phyloP scores from a whole-genome alignment of 2,797 vertebrate genomes.

The Nyctalus aviator region DNA sequence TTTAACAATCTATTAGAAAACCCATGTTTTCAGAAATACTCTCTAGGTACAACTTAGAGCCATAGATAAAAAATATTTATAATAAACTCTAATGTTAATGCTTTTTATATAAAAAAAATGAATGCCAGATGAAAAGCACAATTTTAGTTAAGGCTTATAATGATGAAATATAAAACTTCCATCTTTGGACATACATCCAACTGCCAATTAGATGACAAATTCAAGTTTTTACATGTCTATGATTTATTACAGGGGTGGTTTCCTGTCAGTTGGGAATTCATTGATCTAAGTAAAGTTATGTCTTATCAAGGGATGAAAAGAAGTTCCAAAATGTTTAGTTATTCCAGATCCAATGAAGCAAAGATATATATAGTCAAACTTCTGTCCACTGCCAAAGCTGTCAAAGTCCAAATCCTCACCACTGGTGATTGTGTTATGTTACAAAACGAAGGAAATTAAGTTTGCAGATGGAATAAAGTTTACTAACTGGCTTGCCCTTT shows the following conservation, averaged over 20 bases:
- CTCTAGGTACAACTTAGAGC: neutral
- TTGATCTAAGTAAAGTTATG: neutral
- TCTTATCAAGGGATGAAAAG: neutral
- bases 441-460: neutral
- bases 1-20: slow-evolving; percentile 50
- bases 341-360: neutral
- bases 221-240: neutral
- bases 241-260: neutral
- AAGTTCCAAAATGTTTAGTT: neutral
- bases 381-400: neutral
- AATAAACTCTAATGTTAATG: slow-evolving; percentile 10
- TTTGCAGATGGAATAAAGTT: neutral
- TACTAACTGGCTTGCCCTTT: neutral
- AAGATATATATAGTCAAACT: neutral
- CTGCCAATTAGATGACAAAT: neutral
- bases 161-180: slow-evolving; percentile 31
- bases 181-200: neutral
- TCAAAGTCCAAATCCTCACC: neutral
- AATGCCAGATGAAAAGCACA: slow-evolving; percentile 12
- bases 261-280: neutral
- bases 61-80: slow-evolving; percentile 37
- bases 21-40: slow-evolving; percentile 22
- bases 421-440: neutral
- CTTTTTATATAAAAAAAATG: slow-evolving; percentile 20
- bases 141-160: neutral